phyloP scores from a whole-genome alignment of 2,888 invertebrate species.

The Cataglyphis albicans region DNA sequence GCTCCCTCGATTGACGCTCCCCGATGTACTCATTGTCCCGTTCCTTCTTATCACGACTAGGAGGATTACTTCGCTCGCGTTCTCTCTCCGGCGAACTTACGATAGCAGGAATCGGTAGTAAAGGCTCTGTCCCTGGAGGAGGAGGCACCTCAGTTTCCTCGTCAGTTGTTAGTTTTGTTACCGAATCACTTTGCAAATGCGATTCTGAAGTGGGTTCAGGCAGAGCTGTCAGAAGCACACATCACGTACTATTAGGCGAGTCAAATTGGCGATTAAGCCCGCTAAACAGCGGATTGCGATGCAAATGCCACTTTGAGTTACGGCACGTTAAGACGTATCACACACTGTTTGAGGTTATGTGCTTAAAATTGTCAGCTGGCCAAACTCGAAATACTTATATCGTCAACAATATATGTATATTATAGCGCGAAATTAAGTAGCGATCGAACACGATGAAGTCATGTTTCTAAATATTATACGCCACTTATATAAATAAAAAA shows the following conservation, averaged over 20 bases:
- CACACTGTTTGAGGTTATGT: slow-evolving; percentile 66
- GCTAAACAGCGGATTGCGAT: background rate
- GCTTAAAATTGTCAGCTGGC: slow-evolving; percentile 48
- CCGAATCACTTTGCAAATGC: slow-evolving; percentile 77
- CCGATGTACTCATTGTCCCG: slow-evolving; percentile 79
- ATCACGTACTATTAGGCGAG: slow-evolving; percentile 44
- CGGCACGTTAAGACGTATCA: background rate
- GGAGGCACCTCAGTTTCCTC: slow-evolving; percentile 83
- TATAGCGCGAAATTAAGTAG: slow-evolving; percentile 18
- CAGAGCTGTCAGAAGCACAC: slow-evolving; percentile 65
- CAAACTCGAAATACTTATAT: slow-evolving; percentile 20
- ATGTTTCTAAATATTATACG: slow-evolving; percentile 9
- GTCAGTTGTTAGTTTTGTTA: slow-evolving; percentile 77
- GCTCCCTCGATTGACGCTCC: slow-evolving; percentile 81
- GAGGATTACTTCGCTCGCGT: slow-evolving; percentile 68
- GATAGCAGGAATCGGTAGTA: slow-evolving; percentile 82
- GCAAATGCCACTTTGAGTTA: background rate
- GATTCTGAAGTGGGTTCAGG: slow-evolving; percentile 77
- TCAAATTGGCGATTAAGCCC: background rate
- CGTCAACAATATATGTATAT: background rate
- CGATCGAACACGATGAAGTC: background rate
- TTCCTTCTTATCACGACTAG: slow-evolving; percentile 77
- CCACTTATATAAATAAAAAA: slow-evolving; percentile 8
- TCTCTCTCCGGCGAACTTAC: slow-evolving; percentile 77
- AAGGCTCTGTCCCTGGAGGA: slow-evolving; percentile 84